Percentiles rank a stretch among this genome's conserved stretches.
These are phyloP conservation scores for Discoglossus pictus DNA, from an alignment of 2,797 vertebrate genomes.

Conservation along the genomic window DNA sequence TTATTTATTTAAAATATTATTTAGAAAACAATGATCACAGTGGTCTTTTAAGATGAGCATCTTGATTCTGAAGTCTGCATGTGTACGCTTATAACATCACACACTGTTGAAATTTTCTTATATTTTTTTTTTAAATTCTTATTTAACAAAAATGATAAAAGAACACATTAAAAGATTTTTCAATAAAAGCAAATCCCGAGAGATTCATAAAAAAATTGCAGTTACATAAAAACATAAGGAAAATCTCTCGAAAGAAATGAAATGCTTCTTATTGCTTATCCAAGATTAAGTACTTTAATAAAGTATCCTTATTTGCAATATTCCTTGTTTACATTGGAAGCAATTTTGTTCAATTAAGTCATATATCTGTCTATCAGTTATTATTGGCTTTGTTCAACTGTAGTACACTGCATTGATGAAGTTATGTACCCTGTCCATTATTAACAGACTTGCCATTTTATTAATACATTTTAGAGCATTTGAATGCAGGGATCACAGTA, in stretches of 20 bases:
- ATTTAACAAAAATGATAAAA: constrained; percentile 23
- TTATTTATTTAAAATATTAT: too few species aligned
- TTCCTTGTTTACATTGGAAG: constrained; percentile 11
- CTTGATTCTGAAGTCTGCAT: too few species aligned
- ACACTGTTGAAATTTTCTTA: too few species aligned
- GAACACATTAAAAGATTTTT: constrained; percentile 41
- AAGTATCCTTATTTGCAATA: constrained; percentile 39
- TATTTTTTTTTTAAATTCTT: constrained; percentile 16
- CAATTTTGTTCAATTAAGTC: constrained; percentile 18
- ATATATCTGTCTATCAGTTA: constrained; percentile 36
- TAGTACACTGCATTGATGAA: too few species aligned
- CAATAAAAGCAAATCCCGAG: constrained; percentile 29
- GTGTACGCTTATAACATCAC: too few species aligned
- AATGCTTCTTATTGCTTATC: constrained; percentile 27
- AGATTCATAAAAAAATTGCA: constrained; percentile 33
- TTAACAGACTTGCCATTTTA: too few species aligned
- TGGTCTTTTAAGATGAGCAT: too few species aligned
- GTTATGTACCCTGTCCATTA: too few species aligned
- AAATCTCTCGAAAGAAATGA: constrained; percentile 10
- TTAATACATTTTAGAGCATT: too few species aligned
- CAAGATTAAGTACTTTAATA: constrained; percentile 47
- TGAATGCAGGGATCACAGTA: too few species aligned
- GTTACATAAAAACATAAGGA: constrained; percentile 18
- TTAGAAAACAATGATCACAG: too few species aligned
- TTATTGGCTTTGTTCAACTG: neutral